Evolutionary conservation across 1,140 invertebrate genomes (phyloP).

Genomic region (Nixonia krombeini): DNA sequence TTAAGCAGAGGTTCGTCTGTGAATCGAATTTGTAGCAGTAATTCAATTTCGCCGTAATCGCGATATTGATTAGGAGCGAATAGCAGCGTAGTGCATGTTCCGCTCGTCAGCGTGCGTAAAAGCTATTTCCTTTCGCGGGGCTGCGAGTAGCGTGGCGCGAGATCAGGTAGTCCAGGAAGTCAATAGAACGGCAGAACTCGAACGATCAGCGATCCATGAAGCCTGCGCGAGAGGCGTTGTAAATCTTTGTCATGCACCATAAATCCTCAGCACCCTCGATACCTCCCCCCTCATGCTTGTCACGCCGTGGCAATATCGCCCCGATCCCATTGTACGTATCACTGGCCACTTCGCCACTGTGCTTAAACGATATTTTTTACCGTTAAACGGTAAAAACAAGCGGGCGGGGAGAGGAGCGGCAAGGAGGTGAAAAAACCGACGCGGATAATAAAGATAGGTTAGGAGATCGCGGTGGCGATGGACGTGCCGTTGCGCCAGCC

Average conservation of each 20-base stretch:
- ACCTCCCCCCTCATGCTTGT: conserved; percentile 2
- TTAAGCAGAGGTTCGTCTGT: too few species aligned
- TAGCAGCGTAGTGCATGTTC: conserved; percentile 15
- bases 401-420: background rate
- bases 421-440: conserved; percentile 10
- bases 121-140: conserved; percentile 18
- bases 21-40: too few species aligned
- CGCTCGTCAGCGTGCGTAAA: conserved; percentile 20
- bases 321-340: background rate
- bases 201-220: conserved; percentile 40
- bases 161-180: conserved; percentile 34
- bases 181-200: conserved; percentile 24
- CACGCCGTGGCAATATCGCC: background rate
- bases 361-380: conserved; percentile 3
- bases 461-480: conserved; percentile 20
- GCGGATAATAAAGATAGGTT: conserved; percentile 28
- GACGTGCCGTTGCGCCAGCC: conserved; percentile 9
- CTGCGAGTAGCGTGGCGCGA: conserved; percentile 12
- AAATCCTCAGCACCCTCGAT: conserved; percentile 29
- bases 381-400: background rate
- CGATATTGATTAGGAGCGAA: too few species aligned
- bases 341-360: background rate
- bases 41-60: too few species aligned
- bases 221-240: conserved; percentile 28
- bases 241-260: conserved; percentile 36